Base-by-base conservation (phyloP, 2,797 vertebrate species). In the Rhadinocentrus ornatus region DNA sequence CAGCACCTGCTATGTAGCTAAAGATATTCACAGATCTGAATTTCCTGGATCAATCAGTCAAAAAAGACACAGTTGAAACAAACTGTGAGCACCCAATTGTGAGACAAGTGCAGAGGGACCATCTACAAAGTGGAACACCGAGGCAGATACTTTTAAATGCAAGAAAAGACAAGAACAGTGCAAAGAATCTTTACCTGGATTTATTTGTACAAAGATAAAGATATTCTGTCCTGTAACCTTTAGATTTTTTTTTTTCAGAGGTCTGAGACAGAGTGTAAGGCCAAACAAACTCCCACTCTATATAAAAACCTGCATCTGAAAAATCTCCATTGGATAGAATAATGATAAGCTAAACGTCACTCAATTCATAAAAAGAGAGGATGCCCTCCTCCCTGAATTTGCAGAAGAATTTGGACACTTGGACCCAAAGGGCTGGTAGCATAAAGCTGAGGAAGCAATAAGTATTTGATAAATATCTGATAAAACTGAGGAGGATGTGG, bases 11-110 rank as follows among this genome's bases (percentile, higher is more conserved):
- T 61, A 44, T 3, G 44, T 29, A 62, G 29, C 44, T 31, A 31
- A 29, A 62, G 39, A 32, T 32, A 50, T 22, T 62, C 61, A 22
- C 60, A 62, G 10, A 12, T 48, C 44, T 20, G 29, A 62, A 48
- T 20, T 22, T 34, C 20, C 32, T 7, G 46, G 18, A 62, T 22
- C 27, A 32, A 62, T 32, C 44, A 50, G 2, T 50, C 6, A 22
- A 22, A 22, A 26, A 31, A 62, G 48, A 62, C 26, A 31, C 27
- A 7, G 0, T 48, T 6, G 29, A 62, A 48, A 50, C 20, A n/a
- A 56, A 62, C 20, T 24, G 56, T 35, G 56, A 24, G 11, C 32
- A 32, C n/a, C 18, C 5, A n/a, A 4, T 20, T 34, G 55, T 31
- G 44, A 62, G 15, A 32, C 54, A 20, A 20, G 20, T 29, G 20